A percentile compares a stretch with the other conserved stretches of the same genome.
These are phyloP conservation scores for Corythornis vintsioides DNA, from an alignment of 2,113 vertebrate species.

Conservation along the genomic window DNA sequence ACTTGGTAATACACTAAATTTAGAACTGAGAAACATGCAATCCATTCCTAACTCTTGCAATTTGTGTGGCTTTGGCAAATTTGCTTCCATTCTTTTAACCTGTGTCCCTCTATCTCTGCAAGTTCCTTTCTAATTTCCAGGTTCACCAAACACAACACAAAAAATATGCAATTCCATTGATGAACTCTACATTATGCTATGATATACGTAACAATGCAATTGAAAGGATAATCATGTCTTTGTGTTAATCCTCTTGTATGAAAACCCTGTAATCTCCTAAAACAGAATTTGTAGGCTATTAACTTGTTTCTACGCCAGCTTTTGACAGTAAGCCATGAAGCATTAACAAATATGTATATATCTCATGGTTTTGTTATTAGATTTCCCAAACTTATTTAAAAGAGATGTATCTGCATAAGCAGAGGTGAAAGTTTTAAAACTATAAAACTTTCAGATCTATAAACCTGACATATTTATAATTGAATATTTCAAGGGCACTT, in stretches of 20 bases:
- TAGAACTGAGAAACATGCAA: background rate
- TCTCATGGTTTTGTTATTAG: background rate
- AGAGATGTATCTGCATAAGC: background rate
- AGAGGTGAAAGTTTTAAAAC: constrained; percentile 5
- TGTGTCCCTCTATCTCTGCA: background rate
- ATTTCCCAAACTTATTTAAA: constrained; percentile 28
- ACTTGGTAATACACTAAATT: background rate
- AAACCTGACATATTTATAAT: constrained; percentile 1
- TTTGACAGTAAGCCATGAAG: background rate
- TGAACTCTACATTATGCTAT: background rate
- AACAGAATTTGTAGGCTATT: constrained; percentile 6
- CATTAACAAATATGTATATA: constrained; percentile 24
- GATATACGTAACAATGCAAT: background rate
- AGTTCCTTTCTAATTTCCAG: background rate
- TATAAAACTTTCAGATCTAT: background rate
- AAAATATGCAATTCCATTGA: background rate
- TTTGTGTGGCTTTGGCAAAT: background rate
- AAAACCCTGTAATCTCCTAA: constrained; percentile 24
- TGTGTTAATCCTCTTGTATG: constrained; percentile 31
- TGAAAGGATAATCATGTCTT: constrained; percentile 22
- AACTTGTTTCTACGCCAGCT: constrained; percentile 9
- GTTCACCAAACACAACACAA: background rate
- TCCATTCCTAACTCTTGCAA: background rate
- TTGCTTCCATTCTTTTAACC: background rate
- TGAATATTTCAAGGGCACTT: background rate